phyloP scores from a whole-genome alignment of 1,140 invertebrate genomes.

The Cardiocondyla obscurior region DNA sequence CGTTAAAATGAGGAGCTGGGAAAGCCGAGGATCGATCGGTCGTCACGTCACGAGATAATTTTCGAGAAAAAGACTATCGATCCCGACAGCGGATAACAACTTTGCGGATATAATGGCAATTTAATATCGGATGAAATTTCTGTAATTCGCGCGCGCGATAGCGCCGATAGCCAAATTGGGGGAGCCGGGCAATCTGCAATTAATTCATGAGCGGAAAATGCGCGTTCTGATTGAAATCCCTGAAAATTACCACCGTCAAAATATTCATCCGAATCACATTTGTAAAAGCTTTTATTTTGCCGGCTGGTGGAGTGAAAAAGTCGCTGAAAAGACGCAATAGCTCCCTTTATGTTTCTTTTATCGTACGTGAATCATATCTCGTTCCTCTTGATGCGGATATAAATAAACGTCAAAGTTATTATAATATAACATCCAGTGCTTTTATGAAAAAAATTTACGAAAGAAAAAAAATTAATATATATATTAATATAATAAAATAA shows the following conservation, averaged over 20 bases:
- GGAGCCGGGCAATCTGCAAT: slow-evolving; percentile 43
- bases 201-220: slow-evolving; percentile 57
- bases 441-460: background rate
- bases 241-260: slow-evolving; percentile 50
- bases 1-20: slow-evolving; percentile 43
- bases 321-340: slow-evolving; percentile 24
- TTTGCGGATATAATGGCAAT: slow-evolving; percentile 58
- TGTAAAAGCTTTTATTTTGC: slow-evolving; percentile 36
- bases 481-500: too few relatives aligned
- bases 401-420: background rate
- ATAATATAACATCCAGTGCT: background rate
- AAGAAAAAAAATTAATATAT: too few relatives aligned
- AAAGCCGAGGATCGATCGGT: slow-evolving; percentile 47
- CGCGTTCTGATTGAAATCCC: slow-evolving; percentile 52
- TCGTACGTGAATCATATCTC: background rate
- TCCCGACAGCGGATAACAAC: slow-evolving; percentile 52
- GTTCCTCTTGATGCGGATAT: background rate
- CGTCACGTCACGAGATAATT: slow-evolving; percentile 50
- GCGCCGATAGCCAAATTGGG: slow-evolving; percentile 48
- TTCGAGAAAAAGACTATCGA: slow-evolving; percentile 54
- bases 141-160: slow-evolving; percentile 49
- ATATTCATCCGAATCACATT: slow-evolving; percentile 40
- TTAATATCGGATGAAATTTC: slow-evolving; percentile 57
- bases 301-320: slow-evolving; percentile 25
- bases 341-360: background rate